Evolutionary conservation across 2,888 invertebrate genomes (phyloP).

Genomic region (Sepioteuthis lessoniana): DNA sequence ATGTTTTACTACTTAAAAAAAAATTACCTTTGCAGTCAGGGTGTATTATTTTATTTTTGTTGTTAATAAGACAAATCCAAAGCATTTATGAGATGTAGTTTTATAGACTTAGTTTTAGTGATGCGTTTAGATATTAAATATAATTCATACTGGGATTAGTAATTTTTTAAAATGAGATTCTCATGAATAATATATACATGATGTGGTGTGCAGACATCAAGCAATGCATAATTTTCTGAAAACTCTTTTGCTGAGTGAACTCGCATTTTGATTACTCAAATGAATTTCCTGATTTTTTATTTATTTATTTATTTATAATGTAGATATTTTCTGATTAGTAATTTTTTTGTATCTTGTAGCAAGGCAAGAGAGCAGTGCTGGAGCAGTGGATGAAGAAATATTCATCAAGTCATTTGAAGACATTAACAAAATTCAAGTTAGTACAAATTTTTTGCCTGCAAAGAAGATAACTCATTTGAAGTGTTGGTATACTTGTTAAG

Average conservation of each 20-base stretch:
- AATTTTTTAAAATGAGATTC: not conserved
- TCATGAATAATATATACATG: not conserved
- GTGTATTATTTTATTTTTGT: too few relatives aligned
- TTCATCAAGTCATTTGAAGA: slow-evolving; percentile 90
- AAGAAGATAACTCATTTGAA: not conserved
- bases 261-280: not conserved
- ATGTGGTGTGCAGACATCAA: not conserved
- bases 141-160: too few relatives aligned
- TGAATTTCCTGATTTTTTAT: not conserved
- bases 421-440: slow-evolving; percentile 83
- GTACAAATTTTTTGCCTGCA: slow-evolving; percentile 24
- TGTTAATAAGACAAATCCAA: too few relatives aligned
- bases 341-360: slow-evolving; percentile 59
- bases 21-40: too few relatives aligned
- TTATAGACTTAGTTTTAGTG: too few relatives aligned
- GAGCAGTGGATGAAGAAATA: slow-evolving; percentile 90
- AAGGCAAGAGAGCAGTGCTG: slow-evolving; percentile 78
- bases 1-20: too few relatives aligned
- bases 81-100: too few relatives aligned
- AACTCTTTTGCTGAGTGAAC: not conserved
- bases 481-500: too few relatives aligned
- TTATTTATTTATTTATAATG: too few relatives aligned
- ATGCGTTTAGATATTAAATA: too few relatives aligned
- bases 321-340: not conserved
- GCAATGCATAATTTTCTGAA: not conserved